These are phyloP conservation scores for Heterodera filipjevi DNA, from an alignment of 2,888 invertebrate species.

Conservation along the genomic window DNA sequence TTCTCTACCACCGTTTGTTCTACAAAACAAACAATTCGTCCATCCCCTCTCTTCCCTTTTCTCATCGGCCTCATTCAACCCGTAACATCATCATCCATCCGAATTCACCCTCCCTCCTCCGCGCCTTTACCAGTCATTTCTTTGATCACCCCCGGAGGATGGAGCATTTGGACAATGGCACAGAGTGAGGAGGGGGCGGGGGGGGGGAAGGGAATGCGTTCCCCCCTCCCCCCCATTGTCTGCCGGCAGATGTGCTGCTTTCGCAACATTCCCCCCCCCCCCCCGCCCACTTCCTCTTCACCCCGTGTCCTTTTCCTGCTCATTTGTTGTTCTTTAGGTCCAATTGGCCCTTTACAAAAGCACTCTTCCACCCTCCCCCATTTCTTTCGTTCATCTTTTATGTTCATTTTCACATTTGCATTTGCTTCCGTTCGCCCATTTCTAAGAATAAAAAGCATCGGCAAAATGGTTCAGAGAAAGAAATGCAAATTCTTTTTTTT, in stretches of 20 bases:
- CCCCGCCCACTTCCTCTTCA: background rate
- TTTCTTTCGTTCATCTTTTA: background rate
- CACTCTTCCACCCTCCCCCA: background rate
- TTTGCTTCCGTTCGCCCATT: background rate
- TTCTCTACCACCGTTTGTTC: background rate
- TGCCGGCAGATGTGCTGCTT: background rate
- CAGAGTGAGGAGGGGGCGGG: no score
- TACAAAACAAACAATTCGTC: slow-evolving; percentile 8
- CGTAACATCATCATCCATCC: background rate
- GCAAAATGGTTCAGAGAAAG: background rate
- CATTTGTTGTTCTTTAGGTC: background rate
- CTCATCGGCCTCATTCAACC: background rate
- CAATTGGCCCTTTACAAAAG: background rate
- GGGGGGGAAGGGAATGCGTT: background rate
- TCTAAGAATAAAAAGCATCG: background rate
- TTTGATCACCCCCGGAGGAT: background rate
- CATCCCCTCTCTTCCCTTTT: background rate
- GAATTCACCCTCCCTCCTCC: background rate
- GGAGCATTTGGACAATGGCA: background rate
- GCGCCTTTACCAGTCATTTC: background rate
- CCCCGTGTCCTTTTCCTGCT: background rate
- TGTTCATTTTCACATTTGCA: background rate
- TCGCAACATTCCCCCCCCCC: background rate
- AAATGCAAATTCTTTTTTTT: background rate
- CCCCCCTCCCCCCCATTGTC: background rate